These are phyloP conservation scores for Bagarius yarrelli DNA, from an alignment of 2,113 vertebrate species.

Conservation along the genomic window DNA sequence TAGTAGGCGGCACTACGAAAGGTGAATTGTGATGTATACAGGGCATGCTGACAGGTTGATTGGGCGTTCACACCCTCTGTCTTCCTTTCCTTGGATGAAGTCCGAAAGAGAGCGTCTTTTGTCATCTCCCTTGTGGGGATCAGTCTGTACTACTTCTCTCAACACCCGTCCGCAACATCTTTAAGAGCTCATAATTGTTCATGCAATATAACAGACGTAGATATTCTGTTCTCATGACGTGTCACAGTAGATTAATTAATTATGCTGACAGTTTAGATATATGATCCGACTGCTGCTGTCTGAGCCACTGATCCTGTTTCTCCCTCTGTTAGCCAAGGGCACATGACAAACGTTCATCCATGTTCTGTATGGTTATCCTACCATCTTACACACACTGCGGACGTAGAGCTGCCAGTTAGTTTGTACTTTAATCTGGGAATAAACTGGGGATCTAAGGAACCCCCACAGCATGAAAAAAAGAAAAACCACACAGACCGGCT, in stretches of 20 bases:
- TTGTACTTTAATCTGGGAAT: too few species aligned
- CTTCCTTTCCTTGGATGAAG: constrained; percentile 28
- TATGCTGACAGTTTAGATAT: constrained; percentile 42
- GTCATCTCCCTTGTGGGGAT: constrained; percentile 23
- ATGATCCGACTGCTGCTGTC: constrained; percentile 37
- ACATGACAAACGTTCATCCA: too few species aligned
- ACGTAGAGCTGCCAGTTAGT: too few species aligned
- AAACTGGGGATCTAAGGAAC: too few species aligned
- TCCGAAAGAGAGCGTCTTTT: constrained; percentile 13
- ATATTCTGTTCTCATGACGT: background rate
- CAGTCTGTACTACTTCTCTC: background rate
- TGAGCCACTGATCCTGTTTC: constrained; percentile 9
- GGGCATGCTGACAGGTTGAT: constrained; percentile 42
- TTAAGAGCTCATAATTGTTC: background rate
- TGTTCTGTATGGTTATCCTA: too few species aligned
- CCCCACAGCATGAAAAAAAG: background rate
- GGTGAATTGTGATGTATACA: background rate
- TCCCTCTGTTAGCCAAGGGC: background rate
- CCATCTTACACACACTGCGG: background rate
- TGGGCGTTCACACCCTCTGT: constrained; percentile 37
- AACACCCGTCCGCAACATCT: background rate
- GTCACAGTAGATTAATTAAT: constrained; percentile 44
- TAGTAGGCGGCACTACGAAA: background rate
- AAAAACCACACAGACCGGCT: constrained; percentile 1
- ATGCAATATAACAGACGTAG: background rate